Evolutionary conservation across 1,140 invertebrate species (phyloP).

Genomic region (Pteromalus puparum): DNA sequence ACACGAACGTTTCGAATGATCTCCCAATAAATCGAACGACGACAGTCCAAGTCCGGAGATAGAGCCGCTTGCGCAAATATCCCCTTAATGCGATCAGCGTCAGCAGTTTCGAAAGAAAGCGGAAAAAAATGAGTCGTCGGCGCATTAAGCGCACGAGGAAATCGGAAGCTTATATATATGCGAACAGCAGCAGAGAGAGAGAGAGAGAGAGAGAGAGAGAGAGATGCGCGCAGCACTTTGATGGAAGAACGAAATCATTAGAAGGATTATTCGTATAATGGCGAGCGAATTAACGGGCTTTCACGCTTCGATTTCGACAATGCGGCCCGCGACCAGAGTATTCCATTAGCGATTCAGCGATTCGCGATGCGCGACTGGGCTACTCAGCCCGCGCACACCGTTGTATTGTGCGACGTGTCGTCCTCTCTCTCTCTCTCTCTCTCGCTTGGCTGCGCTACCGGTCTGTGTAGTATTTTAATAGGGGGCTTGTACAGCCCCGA

Average conservation of each 20-base stretch:
- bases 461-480: constrained; percentile 36
- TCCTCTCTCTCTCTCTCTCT: not conserved
- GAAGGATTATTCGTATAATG: constrained; percentile 50
- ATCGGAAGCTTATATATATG: not conserved
- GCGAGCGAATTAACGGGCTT: constrained; percentile 47
- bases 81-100: constrained; percentile 12
- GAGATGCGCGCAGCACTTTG: not conserved
- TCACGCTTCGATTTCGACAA: constrained; percentile 39
- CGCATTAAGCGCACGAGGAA: not conserved
- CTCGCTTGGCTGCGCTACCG: not conserved
- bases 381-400: no score
- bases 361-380: constrained; percentile 34
- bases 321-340: constrained; percentile 43
- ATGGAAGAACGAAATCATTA: constrained; percentile 49
- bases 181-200: no score
- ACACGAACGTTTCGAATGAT: not conserved
- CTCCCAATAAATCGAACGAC: not conserved
- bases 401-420: not conserved
- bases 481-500: not conserved
- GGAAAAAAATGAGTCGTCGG: not conserved
- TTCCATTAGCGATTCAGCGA: constrained; percentile 52
- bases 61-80: not conserved
- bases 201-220: no score
- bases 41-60: not conserved
- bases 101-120: not conserved